Percentiles rank a stretch among this genome's conserved stretches.
These are phyloP conservation scores for Caenorhabditis sulstoni DNA, from an alignment of 2,888 invertebrate species.

Conservation along the genomic window DNA sequence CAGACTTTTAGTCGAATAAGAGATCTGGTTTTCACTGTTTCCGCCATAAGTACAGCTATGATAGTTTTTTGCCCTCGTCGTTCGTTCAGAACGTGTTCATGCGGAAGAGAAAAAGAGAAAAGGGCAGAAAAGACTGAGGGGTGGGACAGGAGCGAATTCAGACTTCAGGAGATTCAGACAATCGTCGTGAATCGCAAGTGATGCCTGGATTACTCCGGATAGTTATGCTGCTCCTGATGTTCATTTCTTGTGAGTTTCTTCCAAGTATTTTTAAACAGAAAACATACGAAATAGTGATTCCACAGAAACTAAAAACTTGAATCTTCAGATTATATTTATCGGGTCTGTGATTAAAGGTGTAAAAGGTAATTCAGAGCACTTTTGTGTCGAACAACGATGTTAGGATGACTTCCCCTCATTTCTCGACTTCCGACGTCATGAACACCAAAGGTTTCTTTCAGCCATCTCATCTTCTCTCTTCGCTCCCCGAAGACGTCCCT, in stretches of 20 bases:
- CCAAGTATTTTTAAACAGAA: no score
- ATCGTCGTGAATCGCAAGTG: no score
- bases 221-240: slow-evolving; percentile 5
- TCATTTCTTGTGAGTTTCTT: slow-evolving; percentile 28
- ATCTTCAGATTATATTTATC: no score
- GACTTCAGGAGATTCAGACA: neutral
- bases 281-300: no score
- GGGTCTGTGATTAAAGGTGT: no score
- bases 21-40: slow-evolving; percentile 15
- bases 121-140: neutral
- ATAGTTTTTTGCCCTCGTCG: neutral
- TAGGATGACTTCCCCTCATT: no score
- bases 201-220: neutral
- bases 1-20: neutral
- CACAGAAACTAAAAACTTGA: no score
- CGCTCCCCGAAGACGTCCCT: slow-evolving; percentile 39
- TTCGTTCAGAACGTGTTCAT: slow-evolving; percentile 20
- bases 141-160: neutral
- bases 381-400: no score
- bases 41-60: slow-evolving; percentile 27
- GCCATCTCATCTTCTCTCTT: slow-evolving; percentile 9
- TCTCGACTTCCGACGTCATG: neutral
- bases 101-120: slow-evolving; percentile 9
- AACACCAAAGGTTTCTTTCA: slow-evolving; percentile 15
- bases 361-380: no score